phyloP scores from a whole-genome alignment of 2,113 vertebrate species.

The Planiliza haematocheilus region DNA sequence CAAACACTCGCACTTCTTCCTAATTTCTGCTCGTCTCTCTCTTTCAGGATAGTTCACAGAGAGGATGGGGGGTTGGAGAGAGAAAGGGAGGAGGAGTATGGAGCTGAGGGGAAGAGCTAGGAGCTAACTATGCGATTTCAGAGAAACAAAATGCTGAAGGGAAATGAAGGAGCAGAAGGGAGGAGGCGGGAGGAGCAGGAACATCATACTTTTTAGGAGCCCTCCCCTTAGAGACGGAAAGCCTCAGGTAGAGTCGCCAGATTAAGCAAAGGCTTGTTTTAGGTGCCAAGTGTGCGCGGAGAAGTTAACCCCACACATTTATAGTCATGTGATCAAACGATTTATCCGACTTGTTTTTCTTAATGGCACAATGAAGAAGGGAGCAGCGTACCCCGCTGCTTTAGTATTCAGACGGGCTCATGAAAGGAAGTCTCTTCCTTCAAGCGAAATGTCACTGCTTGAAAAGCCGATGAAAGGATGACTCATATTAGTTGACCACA shows the following conservation, averaged over 20 bases:
- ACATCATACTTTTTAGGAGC: constrained; percentile 55
- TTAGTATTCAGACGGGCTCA: constrained; percentile 22
- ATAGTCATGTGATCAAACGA: constrained; percentile 19
- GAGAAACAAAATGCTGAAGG: constrained; percentile 70
- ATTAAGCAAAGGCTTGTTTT: constrained; percentile 45
- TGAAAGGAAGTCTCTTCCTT: constrained; percentile 14
- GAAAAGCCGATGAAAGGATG: constrained; percentile 39
- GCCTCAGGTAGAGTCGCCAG: constrained; percentile 58
- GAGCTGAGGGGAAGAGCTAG: constrained; percentile 40
- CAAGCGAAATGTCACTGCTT: constrained; percentile 4
- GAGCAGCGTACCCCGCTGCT: neutral
- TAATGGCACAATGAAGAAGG: neutral
- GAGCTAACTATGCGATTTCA: constrained; percentile 65
- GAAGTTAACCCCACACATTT: neutral
- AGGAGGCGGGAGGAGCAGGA: constrained; percentile 15
- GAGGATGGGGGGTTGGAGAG: constrained; percentile 15
- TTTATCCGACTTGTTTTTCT: neutral
- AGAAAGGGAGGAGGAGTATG: constrained; percentile 21
- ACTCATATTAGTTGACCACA: constrained; percentile 43
- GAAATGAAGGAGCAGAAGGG: constrained; percentile 42
- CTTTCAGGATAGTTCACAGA: constrained; percentile 28
- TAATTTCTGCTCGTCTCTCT: constrained; percentile 32
- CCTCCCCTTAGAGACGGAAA: constrained; percentile 40
- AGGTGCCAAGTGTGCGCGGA: constrained; percentile 19
- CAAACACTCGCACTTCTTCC: constrained; percentile 46